Conservation (phyloP, 2,888 invertebrate genomes). For the Lysandra bellargus region DNA sequence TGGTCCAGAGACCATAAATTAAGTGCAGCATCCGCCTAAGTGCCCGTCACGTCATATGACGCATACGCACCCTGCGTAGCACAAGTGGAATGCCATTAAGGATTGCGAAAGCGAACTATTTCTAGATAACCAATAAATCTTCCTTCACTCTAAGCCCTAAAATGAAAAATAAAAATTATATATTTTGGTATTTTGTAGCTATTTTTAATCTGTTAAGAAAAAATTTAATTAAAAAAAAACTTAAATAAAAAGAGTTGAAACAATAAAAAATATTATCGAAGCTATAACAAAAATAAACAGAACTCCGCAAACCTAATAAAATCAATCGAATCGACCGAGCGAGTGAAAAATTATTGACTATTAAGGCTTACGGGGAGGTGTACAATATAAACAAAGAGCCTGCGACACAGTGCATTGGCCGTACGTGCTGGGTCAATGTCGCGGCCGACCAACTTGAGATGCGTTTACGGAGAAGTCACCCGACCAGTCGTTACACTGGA, state of each 20-base stretch:
- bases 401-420: constrained; percentile 78
- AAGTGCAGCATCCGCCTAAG: constrained; percentile 52
- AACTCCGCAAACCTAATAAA: neutral
- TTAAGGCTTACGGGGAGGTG: constrained; percentile 45
- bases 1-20: constrained; percentile 50
- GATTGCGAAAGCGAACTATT: constrained; percentile 61
- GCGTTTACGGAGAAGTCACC: constrained; percentile 67
- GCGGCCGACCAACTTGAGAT: constrained; percentile 69
- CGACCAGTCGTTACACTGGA: constrained; percentile 59
- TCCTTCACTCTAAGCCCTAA: neutral
- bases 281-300: neutral
- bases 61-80: constrained; percentile 68
- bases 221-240: neutral
- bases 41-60: constrained; percentile 64
- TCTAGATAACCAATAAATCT: constrained; percentile 41
- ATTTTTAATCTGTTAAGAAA: neutral
- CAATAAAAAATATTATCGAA: neutral
- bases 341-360: neutral
- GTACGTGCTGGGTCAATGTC: constrained; percentile 78
- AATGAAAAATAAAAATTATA: neutral
- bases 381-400: constrained; percentile 73
- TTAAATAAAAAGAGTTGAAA: neutral
- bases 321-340: neutral
- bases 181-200: neutral
- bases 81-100: constrained; percentile 72